phyloP scores from a whole-genome alignment of 2,113 vertebrate genomes.

The Cricetomys ansorgei region DNA sequence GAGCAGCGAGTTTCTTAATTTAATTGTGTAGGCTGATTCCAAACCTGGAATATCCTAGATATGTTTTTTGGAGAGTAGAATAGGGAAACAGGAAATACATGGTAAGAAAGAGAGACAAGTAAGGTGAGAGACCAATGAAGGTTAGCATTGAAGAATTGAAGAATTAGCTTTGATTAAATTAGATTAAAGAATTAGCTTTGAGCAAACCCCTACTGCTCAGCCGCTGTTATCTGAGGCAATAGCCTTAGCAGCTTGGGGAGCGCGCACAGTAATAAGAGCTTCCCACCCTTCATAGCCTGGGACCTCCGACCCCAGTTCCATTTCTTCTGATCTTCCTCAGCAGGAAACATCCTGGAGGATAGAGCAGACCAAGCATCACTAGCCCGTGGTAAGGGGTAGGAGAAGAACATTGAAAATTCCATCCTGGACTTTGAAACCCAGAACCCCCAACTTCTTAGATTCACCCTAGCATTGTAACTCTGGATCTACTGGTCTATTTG shows the following conservation, averaged over 20 bases:
- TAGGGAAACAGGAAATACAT: background rate
- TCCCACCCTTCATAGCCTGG: slow-evolving; percentile 41
- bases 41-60: slow-evolving; percentile 55
- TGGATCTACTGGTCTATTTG: slow-evolving; percentile 25
- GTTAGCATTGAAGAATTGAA: slow-evolving; percentile 55
- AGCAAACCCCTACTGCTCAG: background rate
- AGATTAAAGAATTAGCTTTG: slow-evolving; percentile 38
- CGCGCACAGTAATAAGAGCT: slow-evolving; percentile 51
- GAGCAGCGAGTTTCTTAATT: slow-evolving; percentile 44
- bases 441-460: background rate
- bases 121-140: background rate
- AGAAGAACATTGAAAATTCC: slow-evolving; percentile 23
- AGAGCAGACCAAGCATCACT: background rate
- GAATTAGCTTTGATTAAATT: slow-evolving; percentile 39
- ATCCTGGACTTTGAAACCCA: background rate
- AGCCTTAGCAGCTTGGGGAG: slow-evolving; percentile 3
- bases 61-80: background rate
- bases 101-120: slow-evolving; percentile 12
- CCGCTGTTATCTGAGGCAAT: slow-evolving; percentile 31
- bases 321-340: slow-evolving; percentile 39
- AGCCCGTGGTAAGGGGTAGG: background rate
- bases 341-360: slow-evolving; percentile 45
- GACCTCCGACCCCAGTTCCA: slow-evolving; percentile 22
- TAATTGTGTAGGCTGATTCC: slow-evolving; percentile 49
- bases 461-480: background rate